A percentile compares a stretch with the other conserved stretches of the same genome.
phyloP scores from a whole-genome alignment of 2,888 invertebrate genomes.

The Eupeodes luniger region DNA sequence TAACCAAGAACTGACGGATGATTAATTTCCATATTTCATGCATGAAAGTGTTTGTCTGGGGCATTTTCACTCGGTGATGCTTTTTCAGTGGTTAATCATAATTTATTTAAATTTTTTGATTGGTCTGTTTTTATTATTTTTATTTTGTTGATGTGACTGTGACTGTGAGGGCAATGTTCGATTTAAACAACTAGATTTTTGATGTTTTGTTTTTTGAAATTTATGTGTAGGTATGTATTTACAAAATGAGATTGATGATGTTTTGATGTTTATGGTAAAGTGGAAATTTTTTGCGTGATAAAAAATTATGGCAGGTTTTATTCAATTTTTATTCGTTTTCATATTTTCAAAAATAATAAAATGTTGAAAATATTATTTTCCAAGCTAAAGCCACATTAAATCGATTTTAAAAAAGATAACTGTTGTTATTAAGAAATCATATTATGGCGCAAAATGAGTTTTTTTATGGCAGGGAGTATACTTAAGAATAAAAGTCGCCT shows the following conservation, averaged over 20 bases:
- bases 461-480: no score
- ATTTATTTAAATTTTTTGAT: conserved; percentile 21
- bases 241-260: background rate
- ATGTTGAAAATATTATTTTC: no score
- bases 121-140: conserved; percentile 28
- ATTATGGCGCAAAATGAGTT: no score
- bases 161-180: conserved; percentile 24
- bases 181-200: background rate
- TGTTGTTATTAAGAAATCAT: no score
- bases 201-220: background rate
- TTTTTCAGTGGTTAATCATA: background rate
- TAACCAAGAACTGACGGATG: conserved; percentile 12
- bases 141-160: background rate
- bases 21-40: conserved; percentile 32
- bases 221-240: background rate
- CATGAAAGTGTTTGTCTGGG: conserved; percentile 36
- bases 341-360: no score
- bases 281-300: conserved; percentile 8
- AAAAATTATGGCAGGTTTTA: background rate
- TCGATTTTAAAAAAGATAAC: no score
- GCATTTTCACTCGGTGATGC: background rate
- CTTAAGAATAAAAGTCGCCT: no score
- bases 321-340: background rate
- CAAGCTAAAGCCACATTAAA: no score
- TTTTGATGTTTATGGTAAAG: conserved; percentile 3